Evolutionary conservation across 2,797 vertebrate genomes (phyloP).

Genomic region (Chaunax sp.): DNA sequence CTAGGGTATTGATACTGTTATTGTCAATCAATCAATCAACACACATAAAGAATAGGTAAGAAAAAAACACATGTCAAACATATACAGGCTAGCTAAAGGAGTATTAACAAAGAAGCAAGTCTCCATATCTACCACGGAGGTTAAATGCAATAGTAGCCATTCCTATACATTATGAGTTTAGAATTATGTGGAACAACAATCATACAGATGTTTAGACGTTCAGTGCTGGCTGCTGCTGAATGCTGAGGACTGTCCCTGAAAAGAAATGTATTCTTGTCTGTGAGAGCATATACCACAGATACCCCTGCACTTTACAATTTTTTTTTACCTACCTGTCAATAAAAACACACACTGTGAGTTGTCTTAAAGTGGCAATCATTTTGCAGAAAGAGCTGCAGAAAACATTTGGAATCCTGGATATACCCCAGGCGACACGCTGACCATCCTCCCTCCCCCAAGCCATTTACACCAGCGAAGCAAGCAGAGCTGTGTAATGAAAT

Average conservation of each 20-base stretch:
- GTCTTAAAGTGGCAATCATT: background rate
- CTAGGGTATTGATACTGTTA: no score
- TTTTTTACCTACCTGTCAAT: conserved; percentile 6
- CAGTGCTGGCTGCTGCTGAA: conserved; percentile 27
- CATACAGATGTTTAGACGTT: conserved; percentile 40
- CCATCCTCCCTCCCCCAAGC: background rate
- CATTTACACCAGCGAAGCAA: conserved; percentile 34
- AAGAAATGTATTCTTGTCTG: conserved; percentile 23
- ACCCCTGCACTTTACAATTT: conserved; percentile 9
- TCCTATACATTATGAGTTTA: conserved; percentile 34
- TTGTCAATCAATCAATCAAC: background rate
- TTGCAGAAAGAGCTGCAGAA: conserved; percentile 17
- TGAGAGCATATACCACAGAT: background rate
- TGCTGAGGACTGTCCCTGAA: conserved; percentile 22
- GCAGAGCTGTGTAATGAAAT: conserved; percentile 64
- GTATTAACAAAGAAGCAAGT: background rate
- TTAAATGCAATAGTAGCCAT: conserved; percentile 31
- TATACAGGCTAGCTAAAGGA: background rate
- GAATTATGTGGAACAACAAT: conserved; percentile 33
- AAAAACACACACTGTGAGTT: conserved; percentile 6
- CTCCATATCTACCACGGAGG: background rate
- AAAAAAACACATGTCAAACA: background rate
- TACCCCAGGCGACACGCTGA: background rate
- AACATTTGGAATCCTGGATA: conserved; percentile 25
- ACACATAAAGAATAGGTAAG: background rate